Percentiles rank a stretch among this genome's conserved stretches.
Evolutionary conservation across 2,113 vertebrate species (phyloP).

Genomic region (Nycticorax nycticorax): DNA sequence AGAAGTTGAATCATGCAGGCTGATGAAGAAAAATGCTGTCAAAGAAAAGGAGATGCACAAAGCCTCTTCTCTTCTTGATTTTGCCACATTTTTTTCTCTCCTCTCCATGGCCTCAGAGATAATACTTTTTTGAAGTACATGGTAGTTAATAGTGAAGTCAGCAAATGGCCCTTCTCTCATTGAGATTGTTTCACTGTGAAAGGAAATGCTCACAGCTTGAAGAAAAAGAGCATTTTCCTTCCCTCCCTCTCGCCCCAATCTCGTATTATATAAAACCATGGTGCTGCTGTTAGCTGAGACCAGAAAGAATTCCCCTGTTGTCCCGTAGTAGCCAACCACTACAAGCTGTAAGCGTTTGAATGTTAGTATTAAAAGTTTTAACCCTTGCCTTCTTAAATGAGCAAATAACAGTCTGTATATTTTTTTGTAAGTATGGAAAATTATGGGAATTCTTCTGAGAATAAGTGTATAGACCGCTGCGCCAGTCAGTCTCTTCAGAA

Average conservation of each 20-base stretch:
- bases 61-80: neutral
- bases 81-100: neutral
- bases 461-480: conserved; percentile 12
- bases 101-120: neutral
- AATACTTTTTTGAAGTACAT: neutral
- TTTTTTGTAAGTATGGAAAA: conserved; percentile 31
- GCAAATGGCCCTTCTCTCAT: neutral
- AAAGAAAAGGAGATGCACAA: neutral
- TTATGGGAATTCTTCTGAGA: conserved; percentile 44
- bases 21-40: neutral
- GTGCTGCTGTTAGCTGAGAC: conserved; percentile 56
- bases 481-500: conserved; percentile 46
- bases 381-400: conserved; percentile 34
- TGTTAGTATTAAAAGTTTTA: conserved; percentile 54
- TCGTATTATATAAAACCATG: conserved; percentile 36
- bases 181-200: conserved; percentile 29
- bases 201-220: conserved; percentile 54
- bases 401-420: neutral
- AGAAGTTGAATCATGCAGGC: neutral
- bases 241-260: neutral
- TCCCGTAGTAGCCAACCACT: conserved; percentile 51
- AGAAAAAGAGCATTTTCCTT: conserved; percentile 53
- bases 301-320: conserved; percentile 59
- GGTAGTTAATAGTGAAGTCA: neutral
- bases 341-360: conserved; percentile 24